phyloP scores from a whole-genome alignment of 2,797 vertebrate species.

The Emydoidea blandingii region DNA sequence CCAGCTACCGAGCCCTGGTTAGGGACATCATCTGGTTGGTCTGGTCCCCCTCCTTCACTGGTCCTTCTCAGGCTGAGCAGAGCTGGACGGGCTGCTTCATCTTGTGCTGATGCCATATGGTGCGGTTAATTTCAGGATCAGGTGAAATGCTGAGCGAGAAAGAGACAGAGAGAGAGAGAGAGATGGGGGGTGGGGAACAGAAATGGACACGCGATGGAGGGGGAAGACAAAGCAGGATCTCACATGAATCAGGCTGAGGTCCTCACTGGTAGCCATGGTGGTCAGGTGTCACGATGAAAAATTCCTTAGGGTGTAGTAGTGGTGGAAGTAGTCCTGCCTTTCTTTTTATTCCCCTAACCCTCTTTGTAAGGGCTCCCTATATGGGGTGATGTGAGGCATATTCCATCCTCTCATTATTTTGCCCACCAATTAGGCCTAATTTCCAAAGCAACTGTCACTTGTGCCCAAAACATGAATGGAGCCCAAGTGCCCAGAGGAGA shows the following conservation, averaged over 20 bases:
- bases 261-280: not conserved
- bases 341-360: not conserved
- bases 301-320: not conserved
- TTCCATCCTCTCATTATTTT: not conserved
- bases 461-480: fast-evolving
- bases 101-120: not conserved
- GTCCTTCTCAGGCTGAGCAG: not conserved
- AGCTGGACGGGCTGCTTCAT: not conserved
- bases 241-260: not conserved
- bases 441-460: not conserved
- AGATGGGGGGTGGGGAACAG: not conserved
- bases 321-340: not conserved
- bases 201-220: not conserved
- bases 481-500: not conserved
- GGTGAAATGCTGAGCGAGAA: not conserved
- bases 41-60: too few species aligned
- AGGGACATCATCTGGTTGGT: not conserved
- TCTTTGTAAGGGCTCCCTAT: not conserved
- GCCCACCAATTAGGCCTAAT: not conserved
- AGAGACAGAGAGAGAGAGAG: too few species aligned
- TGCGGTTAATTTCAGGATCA: not conserved
- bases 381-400: not conserved
- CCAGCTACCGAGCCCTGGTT: not conserved
- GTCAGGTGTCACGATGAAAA: not conserved
- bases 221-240: not conserved